These are phyloP conservation scores for Apeltes quadracus DNA, from an alignment of 2,113 vertebrate genomes.

Conservation along the genomic window DNA sequence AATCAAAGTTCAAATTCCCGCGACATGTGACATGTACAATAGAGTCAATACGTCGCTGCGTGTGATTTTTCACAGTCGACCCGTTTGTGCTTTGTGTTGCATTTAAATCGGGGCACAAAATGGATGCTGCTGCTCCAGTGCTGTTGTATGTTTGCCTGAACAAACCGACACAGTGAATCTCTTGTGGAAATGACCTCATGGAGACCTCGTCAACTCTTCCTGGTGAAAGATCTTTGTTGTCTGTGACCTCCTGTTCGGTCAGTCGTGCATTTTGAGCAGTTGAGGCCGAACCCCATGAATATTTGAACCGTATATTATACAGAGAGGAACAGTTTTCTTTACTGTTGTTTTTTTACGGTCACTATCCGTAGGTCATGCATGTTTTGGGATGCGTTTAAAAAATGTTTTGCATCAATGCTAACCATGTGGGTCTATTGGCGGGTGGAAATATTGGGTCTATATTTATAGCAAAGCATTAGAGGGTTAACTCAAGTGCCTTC, in stretches of 20 bases:
- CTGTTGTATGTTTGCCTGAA: not conserved
- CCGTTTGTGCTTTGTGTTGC: not conserved
- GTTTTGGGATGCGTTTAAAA: not conserved
- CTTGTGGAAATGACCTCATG: not conserved
- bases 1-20: too few relatives aligned
- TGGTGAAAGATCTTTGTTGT: not conserved
- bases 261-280: not conserved
- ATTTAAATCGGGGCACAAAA: not conserved
- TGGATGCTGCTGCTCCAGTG: not conserved
- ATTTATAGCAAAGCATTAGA: conserved; percentile 37
- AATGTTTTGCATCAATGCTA: not conserved
- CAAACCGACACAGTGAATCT: not conserved
- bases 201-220: too few relatives aligned
- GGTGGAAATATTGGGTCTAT: conserved; percentile 48
- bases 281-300: too few relatives aligned
- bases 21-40: too few relatives aligned
- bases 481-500: conserved; percentile 24
- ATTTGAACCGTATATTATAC: not conserved
- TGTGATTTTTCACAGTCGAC: not conserved
- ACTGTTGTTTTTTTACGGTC: not conserved
- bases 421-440: conserved; percentile 1
- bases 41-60: too few relatives aligned
- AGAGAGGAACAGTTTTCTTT: not conserved
- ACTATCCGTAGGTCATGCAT: not conserved
- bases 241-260: not conserved